Evolutionary conservation across 2,888 invertebrate species (phyloP), one percentile per base, ranked within the genome.

Genomic region (Cephus runcator): DNA sequence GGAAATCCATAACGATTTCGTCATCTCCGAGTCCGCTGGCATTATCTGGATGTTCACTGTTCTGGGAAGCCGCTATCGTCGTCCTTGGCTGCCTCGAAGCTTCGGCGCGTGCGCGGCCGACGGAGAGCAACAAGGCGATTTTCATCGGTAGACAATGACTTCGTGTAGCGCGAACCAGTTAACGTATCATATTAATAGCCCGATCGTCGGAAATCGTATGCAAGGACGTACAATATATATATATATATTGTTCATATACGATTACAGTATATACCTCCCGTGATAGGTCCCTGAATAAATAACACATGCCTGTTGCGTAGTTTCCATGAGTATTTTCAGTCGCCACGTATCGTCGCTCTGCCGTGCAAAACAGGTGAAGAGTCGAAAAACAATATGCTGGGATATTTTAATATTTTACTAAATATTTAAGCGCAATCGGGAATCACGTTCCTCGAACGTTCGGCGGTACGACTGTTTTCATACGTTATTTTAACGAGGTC

Each of bases 41-140:
- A 73, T 85, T 86, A 87, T 87, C 87, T 83, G 80, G 83, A 84
- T 85, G 82, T 83, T 82, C 73, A 79, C 76, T 79, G 77, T 88
- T 87, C 87, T 84, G 83, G 85, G 88, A 88, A 88, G 81, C 81
- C 83, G 84, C 83, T 87, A 88, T 88, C 88, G 82, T 77, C 81
- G 86, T 81, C 88, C 88, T 88, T 88, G 88, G 79, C 79, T 79
- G 35, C 76, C 71, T 35, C 76, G 76, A 75, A 80, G 76, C 69
- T 75, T 34, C 36, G 36, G 80, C 83, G 81, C 81, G 81, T 82
- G 83, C 81, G 81, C 76, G 75, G n/a, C 12, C 2, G 1, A 34
- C 33, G 12, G 12, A 35, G 35, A 71, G 71, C 40, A 9, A 40
- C 40, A 40, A 33, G 34, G 71, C 71, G 71, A 34, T 71, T 71